Evolutionary conservation across 2,888 invertebrate species (phyloP).

Genomic region (Drosophila demipolita): DNA sequence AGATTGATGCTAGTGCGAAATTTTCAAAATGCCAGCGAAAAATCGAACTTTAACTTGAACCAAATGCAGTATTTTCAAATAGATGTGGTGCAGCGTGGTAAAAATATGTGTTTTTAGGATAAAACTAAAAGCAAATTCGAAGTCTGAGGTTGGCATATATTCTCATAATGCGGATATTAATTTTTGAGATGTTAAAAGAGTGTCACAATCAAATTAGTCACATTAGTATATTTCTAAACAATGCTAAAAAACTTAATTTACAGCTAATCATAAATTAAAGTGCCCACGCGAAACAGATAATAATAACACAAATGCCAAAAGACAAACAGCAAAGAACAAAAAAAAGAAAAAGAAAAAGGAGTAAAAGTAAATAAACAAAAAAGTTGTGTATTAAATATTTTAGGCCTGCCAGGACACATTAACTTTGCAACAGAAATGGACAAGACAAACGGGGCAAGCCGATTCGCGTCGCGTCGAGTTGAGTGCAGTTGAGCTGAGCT

Average conservation of each 20-base stretch:
- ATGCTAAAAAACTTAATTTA: conserved; percentile 31
- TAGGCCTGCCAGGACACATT: conserved; percentile 61
- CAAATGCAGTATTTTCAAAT: not conserved
- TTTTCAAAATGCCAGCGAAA: conserved; percentile 9
- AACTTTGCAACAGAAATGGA: conserved; percentile 57
- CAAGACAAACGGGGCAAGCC: conserved; percentile 38
- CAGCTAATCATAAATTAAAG: conserved; percentile 53
- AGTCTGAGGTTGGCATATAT: not conserved
- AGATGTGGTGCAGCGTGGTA: not conserved
- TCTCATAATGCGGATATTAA: not conserved
- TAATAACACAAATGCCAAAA: conserved; percentile 38
- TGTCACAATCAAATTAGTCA: not conserved
- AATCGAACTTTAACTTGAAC: not conserved
- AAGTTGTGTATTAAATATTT: conserved; percentile 50
- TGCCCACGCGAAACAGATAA: conserved; percentile 20
- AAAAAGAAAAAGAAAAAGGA: conserved; percentile 16
- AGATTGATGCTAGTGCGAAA: conserved; percentile 25
- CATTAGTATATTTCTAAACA: not conserved
- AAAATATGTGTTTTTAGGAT: not conserved
- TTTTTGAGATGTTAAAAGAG: not conserved
- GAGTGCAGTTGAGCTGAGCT: conserved; percentile 32
- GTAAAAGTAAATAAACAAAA: conserved; percentile 19
- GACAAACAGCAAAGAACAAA: conserved; percentile 12
- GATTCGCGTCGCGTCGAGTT: conserved; percentile 24
- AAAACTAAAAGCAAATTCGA: not conserved